phyloP scores from a whole-genome alignment of 2,797 vertebrate species.

The Galago senegalensis region DNA sequence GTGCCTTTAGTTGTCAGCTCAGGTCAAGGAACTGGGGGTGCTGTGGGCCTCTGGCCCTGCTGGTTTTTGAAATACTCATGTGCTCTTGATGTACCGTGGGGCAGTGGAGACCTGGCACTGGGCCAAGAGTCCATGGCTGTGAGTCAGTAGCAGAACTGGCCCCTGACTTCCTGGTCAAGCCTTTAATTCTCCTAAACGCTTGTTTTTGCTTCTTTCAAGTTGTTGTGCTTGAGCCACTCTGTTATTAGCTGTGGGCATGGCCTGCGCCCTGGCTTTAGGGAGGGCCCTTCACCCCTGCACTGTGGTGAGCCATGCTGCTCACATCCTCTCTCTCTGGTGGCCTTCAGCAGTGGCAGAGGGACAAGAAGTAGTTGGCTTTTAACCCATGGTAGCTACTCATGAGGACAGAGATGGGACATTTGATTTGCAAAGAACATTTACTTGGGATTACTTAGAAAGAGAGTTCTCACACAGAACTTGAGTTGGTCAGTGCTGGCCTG shows the following conservation, averaged over 20 bases:
- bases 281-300: background rate
- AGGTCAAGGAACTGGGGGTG: background rate
- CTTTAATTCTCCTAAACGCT: conserved; percentile 73
- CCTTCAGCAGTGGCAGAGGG: background rate
- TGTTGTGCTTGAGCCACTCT: conserved; percentile 59
- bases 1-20: background rate
- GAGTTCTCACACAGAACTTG: background rate
- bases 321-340: background rate
- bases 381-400: background rate
- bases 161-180: conserved; percentile 77
- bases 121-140: conserved; percentile 29
- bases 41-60: background rate
- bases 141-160: conserved; percentile 78
- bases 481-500: background rate
- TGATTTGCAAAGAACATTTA: background rate
- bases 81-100: background rate
- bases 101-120: background rate
- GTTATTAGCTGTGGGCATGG: conserved; percentile 76
- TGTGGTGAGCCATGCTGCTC: background rate
- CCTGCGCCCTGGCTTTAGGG: background rate
- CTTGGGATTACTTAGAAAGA: background rate
- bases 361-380: background rate
- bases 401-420: background rate
- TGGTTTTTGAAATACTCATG: background rate
- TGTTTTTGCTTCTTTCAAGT: conserved; percentile 82